Conservation (phyloP, 2,113 vertebrate species). For the Pluvialis apricaria region DNA sequence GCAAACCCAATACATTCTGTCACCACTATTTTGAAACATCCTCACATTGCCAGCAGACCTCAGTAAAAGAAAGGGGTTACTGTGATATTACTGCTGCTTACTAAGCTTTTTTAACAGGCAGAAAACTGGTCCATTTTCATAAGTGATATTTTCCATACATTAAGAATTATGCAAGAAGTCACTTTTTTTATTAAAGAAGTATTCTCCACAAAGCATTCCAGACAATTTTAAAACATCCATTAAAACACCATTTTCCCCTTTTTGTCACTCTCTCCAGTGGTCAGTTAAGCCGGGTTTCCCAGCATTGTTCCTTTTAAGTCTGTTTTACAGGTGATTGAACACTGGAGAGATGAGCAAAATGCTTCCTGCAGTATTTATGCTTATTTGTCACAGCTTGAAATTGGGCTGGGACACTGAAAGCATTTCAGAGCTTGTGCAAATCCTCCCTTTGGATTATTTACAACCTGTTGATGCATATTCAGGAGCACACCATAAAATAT, state of each 20-base stretch:
- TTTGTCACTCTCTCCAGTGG: not conserved
- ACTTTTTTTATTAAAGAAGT: not conserved
- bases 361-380: not conserved
- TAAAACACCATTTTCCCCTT: not conserved
- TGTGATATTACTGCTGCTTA: not conserved
- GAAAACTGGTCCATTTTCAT: not conserved
- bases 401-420: not conserved
- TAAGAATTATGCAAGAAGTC: not conserved
- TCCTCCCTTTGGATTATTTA: conserved; percentile 34
- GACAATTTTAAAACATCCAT: not conserved
- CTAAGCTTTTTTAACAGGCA: not conserved
- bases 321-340: not conserved
- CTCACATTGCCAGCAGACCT: not conserved
- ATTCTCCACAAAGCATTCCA: not conserved
- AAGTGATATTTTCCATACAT: not conserved
- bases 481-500: conserved; percentile 3
- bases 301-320: not conserved
- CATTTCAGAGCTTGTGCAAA: conserved; percentile 14
- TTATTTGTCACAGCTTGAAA: conserved; percentile 38
- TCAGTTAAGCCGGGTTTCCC: not conserved
- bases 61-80: not conserved
- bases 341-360: not conserved
- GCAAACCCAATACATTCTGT: fast-evolving
- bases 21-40: not conserved
- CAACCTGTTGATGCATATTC: conserved; percentile 17